Evolutionary conservation across 2,888 invertebrate genomes (phyloP).

Genomic region (Drosophila bunnanda): DNA sequence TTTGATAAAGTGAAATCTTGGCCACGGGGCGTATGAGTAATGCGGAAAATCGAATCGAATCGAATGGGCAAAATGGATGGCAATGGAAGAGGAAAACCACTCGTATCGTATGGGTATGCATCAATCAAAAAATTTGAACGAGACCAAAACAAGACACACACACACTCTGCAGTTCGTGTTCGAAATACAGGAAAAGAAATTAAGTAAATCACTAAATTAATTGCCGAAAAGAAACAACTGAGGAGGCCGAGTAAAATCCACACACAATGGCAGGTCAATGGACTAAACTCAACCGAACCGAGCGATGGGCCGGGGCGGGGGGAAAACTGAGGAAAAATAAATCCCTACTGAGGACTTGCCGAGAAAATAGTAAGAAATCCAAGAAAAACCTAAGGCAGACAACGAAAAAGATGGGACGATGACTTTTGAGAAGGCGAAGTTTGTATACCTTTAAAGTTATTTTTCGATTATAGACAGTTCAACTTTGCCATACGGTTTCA

Average conservation of each 20-base stretch:
- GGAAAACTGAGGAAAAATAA: not conserved
- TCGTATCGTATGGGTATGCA: conserved; percentile 28
- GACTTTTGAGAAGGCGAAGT: too few relatives aligned
- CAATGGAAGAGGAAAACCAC: conserved; percentile 4
- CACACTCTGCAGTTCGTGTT: conserved; percentile 19
- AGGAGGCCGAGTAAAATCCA: conserved; percentile 9
- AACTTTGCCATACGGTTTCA: too few relatives aligned
- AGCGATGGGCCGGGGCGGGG: too few relatives aligned
- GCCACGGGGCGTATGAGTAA: conserved; percentile 25
- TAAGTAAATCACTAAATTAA: conserved; percentile 68
- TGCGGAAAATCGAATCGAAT: conserved; percentile 14
- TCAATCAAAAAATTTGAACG: conserved; percentile 35
- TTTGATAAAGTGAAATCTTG: conserved; percentile 54
- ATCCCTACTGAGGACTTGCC: not conserved
- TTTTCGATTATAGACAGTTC: too few relatives aligned
- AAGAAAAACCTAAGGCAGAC: not conserved
- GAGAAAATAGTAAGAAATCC: not conserved
- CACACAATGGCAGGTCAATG: conserved; percentile 31
- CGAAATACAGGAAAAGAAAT: conserved; percentile 48
- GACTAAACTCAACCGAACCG: conserved; percentile 17
- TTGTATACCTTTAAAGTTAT: not conserved
- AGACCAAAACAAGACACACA: conserved; percentile 27
- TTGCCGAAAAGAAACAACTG: conserved; percentile 32
- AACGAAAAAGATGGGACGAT: not conserved
- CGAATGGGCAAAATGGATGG: conserved; percentile 8